Conservation (phyloP, 1,140 invertebrate genomes). For the Akabosia matsudoensis region DNA sequence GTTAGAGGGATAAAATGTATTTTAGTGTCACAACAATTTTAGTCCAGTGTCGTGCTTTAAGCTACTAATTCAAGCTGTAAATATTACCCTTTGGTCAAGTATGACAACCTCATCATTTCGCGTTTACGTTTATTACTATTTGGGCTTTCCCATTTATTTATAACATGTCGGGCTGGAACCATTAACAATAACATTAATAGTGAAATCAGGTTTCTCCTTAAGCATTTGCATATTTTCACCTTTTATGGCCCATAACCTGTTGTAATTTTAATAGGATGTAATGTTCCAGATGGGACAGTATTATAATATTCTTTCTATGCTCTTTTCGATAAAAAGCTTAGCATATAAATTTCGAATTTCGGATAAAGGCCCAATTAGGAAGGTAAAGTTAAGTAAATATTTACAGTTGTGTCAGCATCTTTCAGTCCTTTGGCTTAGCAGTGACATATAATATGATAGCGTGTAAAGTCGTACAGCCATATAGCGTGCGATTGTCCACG, state of each 20-base stretch:
- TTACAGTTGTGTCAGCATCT: not conserved
- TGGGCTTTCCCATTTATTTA: not conserved
- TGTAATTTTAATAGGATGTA: conserved; percentile 4
- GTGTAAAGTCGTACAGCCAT: too few relatives aligned
- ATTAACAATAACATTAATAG: too few relatives aligned
- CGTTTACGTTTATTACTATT: not conserved
- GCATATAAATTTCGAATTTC: not conserved
- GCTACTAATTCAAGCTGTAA: conserved; percentile 6
- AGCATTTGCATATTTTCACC: not conserved
- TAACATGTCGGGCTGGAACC: too few relatives aligned
- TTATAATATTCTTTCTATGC: too few relatives aligned
- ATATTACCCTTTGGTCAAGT: not conserved
- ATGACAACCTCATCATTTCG: conserved; percentile 6
- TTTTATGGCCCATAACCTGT: conserved; percentile 1
- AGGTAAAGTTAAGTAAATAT: not conserved
- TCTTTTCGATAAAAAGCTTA: too few relatives aligned
- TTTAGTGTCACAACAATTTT: too few relatives aligned
- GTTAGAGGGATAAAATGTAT: too few relatives aligned
- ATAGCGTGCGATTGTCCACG: too few relatives aligned
- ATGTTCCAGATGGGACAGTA: too few relatives aligned
- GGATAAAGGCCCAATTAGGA: not conserved
- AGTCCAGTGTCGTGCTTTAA: not conserved
- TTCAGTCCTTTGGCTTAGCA: too few relatives aligned
- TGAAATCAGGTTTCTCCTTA: not conserved
- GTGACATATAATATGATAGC: too few relatives aligned